Base-by-base conservation (phyloP, 2,113 vertebrate genomes). In the Poicephalus meyeri region DNA sequence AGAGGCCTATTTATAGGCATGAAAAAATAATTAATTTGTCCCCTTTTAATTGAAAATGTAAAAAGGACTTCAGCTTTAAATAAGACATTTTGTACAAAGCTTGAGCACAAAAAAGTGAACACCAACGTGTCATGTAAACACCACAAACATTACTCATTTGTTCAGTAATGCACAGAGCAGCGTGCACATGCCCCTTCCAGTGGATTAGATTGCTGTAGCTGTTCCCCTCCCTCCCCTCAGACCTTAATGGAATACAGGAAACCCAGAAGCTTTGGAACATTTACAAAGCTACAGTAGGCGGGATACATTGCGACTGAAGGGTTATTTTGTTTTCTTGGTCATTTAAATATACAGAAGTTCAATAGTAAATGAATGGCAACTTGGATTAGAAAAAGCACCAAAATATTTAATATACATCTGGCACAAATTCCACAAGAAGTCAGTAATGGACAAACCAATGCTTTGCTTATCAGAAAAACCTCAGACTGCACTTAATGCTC, bases 341-440 rank as follows among this genome's bases (percentile, higher is more conserved):
- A 79, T 93, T 95, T 93, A 87, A 95, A 95, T 95, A 96, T 80
- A 96, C 94, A 96, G 72, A 93, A 96, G 35, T 88, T 96, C 88
- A 97, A 66, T 63, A 95, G 88, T 82, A 94, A 95, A 96, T 91
- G 90, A 97, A 97, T 44, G 91, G 94, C 94, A 97, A 72, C 88
- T 96, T 88, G 81, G 91, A 94, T 97, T 97, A 97, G 91, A 96
- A 97, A 97, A 97, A 97, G 95, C 95, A 97, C 97, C 96, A 97
- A 97, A 97, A 97, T 97, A 97, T 97, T 97, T 97, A 97, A 97
- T 97, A 95, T 95, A 97, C 96, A 97, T 97, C 95, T 97, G 96
- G 96, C 97, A 97, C 96, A 97, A 96, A 94, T 92, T 97, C 91
- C 96, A 97, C 96, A 97, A 93, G 84, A 94, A 96, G 78, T 95